These are phyloP conservation scores for Bolborhynchus lineola DNA, from an alignment of 2,113 vertebrate genomes.

Conservation along the genomic window DNA sequence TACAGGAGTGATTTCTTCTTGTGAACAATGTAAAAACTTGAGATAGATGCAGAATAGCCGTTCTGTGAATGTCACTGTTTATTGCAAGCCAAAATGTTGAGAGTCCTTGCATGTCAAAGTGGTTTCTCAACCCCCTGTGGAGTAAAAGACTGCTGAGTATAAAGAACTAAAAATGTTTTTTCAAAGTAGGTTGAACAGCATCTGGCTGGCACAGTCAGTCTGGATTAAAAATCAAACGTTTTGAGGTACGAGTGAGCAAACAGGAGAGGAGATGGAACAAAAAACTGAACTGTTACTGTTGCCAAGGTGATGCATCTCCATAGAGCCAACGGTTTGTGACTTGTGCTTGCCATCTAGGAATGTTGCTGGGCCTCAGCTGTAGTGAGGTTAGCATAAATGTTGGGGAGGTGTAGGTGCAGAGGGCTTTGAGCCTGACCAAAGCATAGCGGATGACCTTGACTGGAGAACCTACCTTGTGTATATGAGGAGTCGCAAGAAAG, in stretches of 20 bases:
- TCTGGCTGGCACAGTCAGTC: neutral
- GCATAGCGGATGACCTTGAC: too few relatives aligned
- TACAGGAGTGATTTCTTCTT: neutral
- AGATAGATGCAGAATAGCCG: neutral
- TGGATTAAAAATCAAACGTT: neutral
- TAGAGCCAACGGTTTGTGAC: neutral
- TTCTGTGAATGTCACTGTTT: neutral
- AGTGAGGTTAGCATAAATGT: neutral
- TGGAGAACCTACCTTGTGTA: too few relatives aligned
- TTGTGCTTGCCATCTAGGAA: neutral
- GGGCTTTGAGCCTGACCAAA: too few relatives aligned
- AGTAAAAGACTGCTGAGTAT: neutral
- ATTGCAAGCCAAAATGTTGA: neutral
- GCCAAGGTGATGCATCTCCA: neutral
- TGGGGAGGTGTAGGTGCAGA: neutral
- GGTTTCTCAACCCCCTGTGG: neutral
- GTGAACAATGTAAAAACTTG: neutral
- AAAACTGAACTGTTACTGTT: neutral
- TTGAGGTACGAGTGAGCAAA: neutral
- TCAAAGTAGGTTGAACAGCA: neutral
- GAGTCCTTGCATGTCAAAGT: neutral
- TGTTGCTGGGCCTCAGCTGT: neutral
- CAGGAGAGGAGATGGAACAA: neutral
- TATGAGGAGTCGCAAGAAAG: too few relatives aligned
- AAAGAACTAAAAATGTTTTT: neutral